Base-by-base conservation (phyloP, 2,888 invertebrate genomes). In the Rhorus exstirpatorius region DNA sequence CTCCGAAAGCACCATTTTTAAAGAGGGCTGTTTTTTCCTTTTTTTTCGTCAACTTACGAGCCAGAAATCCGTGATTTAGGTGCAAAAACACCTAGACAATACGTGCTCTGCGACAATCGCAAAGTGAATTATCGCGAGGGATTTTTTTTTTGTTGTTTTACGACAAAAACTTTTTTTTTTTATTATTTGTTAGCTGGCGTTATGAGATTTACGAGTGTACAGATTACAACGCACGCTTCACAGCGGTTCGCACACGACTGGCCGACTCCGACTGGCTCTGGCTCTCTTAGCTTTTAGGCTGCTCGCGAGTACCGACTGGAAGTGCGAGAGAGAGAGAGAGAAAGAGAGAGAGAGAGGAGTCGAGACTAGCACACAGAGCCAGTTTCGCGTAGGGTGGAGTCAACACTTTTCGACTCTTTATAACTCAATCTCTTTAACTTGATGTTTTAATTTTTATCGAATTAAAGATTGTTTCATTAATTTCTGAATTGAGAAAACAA, bases 1-100 rank as follows among this genome's bases (percentile, higher is more conserved):
- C 86, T 96, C 95, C 85, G 95, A 95, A 92, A 96, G 94, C 89
- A 95, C 95, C 96, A 96, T 96, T 83, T 83, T 75, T 26, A 60
- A 72, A 61, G 79, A 49, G 44, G 14, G 17, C 6, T 46, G 31
- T 65, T 79, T 65, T 65, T 70, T 53, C 44, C 46, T 53, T 61
- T 17, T 65, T 46, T 41, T 75, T 38, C 1, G 46, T 51, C 60
- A 38, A 58, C 24, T 21, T 53, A 46, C 10, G 60, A 76, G 14
- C 31, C 58, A 12, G 6, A 14, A 2, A 46, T 46, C 38, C 24
- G 68, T 7, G 38, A 51, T 35, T 46, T 58, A 19, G 63, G 49
- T 31, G 14, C 24, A n/a, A 26, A 19, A 38, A 53, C 58, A 38
- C 26, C 10, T 3, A 8, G 26, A 10, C 12, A 49, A 2, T 21